Evolutionary conservation across 2,888 invertebrate genomes (phyloP).

Genomic region (Metalampra italica): DNA sequence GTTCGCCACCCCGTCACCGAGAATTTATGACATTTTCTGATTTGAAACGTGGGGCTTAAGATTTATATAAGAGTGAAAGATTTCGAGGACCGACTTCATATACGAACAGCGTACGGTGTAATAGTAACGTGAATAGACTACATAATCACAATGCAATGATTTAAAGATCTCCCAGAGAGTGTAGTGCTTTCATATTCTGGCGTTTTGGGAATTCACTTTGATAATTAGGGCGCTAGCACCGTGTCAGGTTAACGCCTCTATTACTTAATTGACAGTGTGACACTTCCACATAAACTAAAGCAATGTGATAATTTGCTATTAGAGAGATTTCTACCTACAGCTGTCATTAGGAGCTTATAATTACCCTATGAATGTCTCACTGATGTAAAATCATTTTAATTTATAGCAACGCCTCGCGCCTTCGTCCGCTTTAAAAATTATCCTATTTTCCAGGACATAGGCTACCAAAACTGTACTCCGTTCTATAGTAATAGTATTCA

Average conservation of each 20-base stretch:
- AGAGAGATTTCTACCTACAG: neutral
- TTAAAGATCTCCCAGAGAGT: neutral
- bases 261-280: conserved; percentile 16
- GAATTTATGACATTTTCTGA: no score
- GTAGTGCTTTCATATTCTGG: neutral
- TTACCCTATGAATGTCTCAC: neutral
- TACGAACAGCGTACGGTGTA: no score
- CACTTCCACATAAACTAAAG: conserved; percentile 11
- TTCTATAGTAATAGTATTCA: no score
- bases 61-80: no score
- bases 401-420: no score
- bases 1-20: no score
- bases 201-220: neutral
- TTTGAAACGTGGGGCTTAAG: no score
- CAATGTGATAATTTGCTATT: conserved; percentile 6
- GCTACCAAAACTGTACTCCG: no score
- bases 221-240: neutral
- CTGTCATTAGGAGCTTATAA: neutral
- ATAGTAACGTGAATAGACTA: neutral
- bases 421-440: no score
- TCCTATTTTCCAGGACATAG: no score
- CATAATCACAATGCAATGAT: neutral
- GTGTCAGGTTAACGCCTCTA: neutral
- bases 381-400: no score
- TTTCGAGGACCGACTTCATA: no score